Evolutionary conservation across 2,797 vertebrate genomes (phyloP).

Genomic region (Ambastaia sidthimunki): DNA sequence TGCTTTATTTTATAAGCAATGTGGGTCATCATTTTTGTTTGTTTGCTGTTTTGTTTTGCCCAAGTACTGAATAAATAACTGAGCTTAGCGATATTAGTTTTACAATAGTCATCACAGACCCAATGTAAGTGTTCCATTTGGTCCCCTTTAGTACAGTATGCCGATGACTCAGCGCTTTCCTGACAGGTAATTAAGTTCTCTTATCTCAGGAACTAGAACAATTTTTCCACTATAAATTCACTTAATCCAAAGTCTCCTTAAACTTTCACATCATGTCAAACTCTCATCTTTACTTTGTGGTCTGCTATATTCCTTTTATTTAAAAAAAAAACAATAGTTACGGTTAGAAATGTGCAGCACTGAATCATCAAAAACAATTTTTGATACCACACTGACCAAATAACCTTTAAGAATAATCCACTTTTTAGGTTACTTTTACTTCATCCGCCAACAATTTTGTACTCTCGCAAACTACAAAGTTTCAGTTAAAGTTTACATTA

Average conservation of each 20-base stretch:
- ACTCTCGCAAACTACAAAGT: too few relatives aligned
- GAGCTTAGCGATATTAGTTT: constrained; percentile 4
- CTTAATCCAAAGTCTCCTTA: constrained; percentile 22
- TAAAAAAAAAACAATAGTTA: too few relatives aligned
- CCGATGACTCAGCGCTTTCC: constrained; percentile 20
- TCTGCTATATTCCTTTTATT: neutral
- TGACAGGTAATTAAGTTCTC: constrained; percentile 36
- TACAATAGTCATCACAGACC: constrained; percentile 14
- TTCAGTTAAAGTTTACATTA: too few relatives aligned
- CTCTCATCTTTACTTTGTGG: constrained; percentile 18
- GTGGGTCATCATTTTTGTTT: constrained; percentile 2
- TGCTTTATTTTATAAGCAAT: constrained; percentile 2
- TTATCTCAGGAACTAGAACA: constrained; percentile 28
- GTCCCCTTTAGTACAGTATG: constrained; percentile 17
- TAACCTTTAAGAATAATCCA: neutral
- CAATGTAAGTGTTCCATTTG: constrained; percentile 18
- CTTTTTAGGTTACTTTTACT: neutral
- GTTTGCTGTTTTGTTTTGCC: constrained; percentile 1
- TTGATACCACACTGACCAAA: neutral
- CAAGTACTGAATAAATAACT: constrained; percentile 1
- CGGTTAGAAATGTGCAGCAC: neutral
- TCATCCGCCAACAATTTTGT: too few relatives aligned
- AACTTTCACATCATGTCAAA: constrained; percentile 27
- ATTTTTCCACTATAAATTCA: constrained; percentile 21
- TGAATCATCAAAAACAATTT: neutral